Evolutionary conservation across 2,113 vertebrate species (phyloP).

Genomic region (Leptobrachium leishanense): DNA sequence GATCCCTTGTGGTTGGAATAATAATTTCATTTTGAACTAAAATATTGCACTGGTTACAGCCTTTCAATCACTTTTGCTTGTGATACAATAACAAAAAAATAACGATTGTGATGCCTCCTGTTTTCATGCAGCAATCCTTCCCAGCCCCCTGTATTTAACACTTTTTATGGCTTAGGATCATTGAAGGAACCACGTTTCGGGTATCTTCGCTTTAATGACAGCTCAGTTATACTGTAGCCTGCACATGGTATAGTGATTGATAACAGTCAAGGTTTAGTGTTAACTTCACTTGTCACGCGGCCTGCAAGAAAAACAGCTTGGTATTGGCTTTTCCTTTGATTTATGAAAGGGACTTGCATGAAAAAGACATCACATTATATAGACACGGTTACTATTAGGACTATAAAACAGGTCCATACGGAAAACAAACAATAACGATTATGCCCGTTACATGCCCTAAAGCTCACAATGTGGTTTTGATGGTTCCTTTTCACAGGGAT

Average conservation of each 20-base stretch:
- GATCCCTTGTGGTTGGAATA: too few relatives aligned
- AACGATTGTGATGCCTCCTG: slow-evolving; percentile 30
- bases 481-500: neutral
- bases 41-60: too few relatives aligned
- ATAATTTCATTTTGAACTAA: too few relatives aligned
- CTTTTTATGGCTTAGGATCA: too few relatives aligned
- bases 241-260: slow-evolving; percentile 70
- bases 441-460: slow-evolving; percentile 53
- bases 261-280: slow-evolving; percentile 60
- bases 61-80: too few relatives aligned
- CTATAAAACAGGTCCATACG: slow-evolving; percentile 50
- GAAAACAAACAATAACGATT: slow-evolving; percentile 64
- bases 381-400: slow-evolving; percentile 52
- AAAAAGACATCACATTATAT: slow-evolving; percentile 62
- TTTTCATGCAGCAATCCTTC: slow-evolving; percentile 51
- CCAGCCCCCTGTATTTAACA: slow-evolving; percentile 36
- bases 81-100: too few relatives aligned
- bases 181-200: slow-evolving; percentile 49
- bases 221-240: slow-evolving; percentile 50
- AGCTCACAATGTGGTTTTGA: neutral
- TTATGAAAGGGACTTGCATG: slow-evolving; percentile 62
- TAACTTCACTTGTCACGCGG: slow-evolving; percentile 70
- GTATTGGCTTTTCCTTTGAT: slow-evolving; percentile 65
- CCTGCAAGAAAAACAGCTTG: slow-evolving; percentile 58
- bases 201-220: slow-evolving; percentile 42